Base-by-base conservation (phyloP, 2,888 invertebrate species). In the Candidula unifasciata region DNA sequence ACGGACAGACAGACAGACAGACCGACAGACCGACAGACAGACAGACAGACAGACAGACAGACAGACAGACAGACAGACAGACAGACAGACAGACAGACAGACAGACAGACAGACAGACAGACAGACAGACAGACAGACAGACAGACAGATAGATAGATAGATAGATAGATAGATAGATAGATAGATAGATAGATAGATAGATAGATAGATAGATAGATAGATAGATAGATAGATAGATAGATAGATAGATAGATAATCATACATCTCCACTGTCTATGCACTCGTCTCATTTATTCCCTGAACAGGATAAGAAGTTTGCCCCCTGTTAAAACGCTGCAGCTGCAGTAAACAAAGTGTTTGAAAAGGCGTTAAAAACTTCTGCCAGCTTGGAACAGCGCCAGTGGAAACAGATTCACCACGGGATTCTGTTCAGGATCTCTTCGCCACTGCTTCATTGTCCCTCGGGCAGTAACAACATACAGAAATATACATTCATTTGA, bases 141-240 rank as follows among this genome's bases (percentile, higher is more conserved):
- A 33, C 21, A 68, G 35, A 68, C 21, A 68, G 68, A 68, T 10
- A 68, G 35, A 35, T 18, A 68, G 35, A 68, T 10, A 68, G 68
- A 30, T 10, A 30, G 68, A 68, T 18, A 68, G 35, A 68, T 10
- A 68, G 30, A 68, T 33, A 66, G 64, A 68, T 6, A 68, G 35
- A 68, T 3, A 68, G 68, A 35, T 68, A 68, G 68, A 68, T 35
- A 68, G 68, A 68, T 35, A 68, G 68, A 33, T 68, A 35, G 68
- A 68, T 68, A 68, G 68, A 68, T 33, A 68, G 68, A 68, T 35
- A 68, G 33, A 68, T 66, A 66, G 33, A 68, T 35, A 68, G 35
- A 33, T 68, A 68, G 8, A 68, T 68, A 68, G 68, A 68, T 68
- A 68, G 35, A 35, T 35, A 68, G 35, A 68, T 68, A 68, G 68